A percentile compares a stretch with the other conserved stretches of the same genome.
phyloP scores from a whole-genome alignment of 2,797 vertebrate genomes.

The Channa striata region DNA sequence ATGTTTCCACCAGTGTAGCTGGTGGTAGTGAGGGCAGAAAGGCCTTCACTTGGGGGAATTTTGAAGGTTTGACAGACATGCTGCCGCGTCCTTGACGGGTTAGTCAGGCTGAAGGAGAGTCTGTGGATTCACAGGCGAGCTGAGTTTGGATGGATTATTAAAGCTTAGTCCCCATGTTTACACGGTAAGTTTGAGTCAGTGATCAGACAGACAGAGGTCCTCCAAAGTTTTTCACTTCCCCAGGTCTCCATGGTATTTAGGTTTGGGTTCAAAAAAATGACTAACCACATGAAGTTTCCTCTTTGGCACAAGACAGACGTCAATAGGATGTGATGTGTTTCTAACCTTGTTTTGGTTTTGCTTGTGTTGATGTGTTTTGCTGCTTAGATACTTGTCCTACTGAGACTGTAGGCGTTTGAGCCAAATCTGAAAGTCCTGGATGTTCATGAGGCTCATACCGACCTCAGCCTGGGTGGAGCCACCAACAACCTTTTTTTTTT shows the following conservation, averaged over 20 bases:
- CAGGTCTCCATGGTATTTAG: not conserved
- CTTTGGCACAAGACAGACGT: constrained; percentile 6
- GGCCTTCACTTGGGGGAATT: not conserved
- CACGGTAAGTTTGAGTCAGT: constrained; percentile 14
- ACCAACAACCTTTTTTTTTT: constrained; percentile 66
- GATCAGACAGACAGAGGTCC: constrained; percentile 21
- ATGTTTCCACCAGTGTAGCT: not conserved
- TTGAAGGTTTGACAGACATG: constrained; percentile 13
- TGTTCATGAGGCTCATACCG: constrained; percentile 31
- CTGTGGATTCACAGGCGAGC: not conserved
- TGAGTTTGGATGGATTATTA: constrained; percentile 48
- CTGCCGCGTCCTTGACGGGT: constrained; percentile 15
- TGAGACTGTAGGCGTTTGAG: constrained; percentile 24
- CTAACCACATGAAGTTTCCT: constrained; percentile 4
- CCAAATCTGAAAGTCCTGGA: constrained; percentile 27
- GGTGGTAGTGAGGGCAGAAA: too few species aligned
- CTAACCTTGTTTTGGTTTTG: constrained; percentile 28
- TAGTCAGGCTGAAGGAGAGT: not conserved
- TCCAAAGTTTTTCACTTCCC: constrained; percentile 47
- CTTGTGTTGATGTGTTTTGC: constrained; percentile 36
- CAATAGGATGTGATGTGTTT: constrained; percentile 14
- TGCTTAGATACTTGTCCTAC: constrained; percentile 15
- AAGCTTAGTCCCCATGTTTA: constrained; percentile 32
- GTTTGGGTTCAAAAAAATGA: constrained; percentile 1
- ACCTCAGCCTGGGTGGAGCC: constrained; percentile 71